phyloP scores from a whole-genome alignment of 2,113 vertebrate genomes.

The Gadus macrocephalus region DNA sequence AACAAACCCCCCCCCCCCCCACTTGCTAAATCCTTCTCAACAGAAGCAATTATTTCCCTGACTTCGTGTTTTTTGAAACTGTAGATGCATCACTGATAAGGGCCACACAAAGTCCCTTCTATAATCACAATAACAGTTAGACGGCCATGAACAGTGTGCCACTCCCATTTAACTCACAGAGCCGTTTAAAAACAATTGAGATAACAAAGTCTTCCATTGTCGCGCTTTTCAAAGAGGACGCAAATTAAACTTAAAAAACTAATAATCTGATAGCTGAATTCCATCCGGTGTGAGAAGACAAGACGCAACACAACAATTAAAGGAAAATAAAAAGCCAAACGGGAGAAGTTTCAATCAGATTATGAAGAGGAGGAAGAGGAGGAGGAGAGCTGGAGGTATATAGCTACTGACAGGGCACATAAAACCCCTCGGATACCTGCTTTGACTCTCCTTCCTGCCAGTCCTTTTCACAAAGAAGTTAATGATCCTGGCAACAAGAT shows the following conservation, averaged over 20 bases:
- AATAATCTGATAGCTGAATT: neutral
- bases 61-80: too few species aligned
- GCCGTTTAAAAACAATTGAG: conserved; percentile 11
- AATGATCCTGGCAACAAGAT: conserved; percentile 93
- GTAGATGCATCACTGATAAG: too few species aligned
- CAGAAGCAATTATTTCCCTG: too few species aligned
- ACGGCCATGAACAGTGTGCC: conserved; percentile 7
- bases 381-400: too few species aligned
- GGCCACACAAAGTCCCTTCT: conserved; percentile 8
- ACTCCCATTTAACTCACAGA: conserved; percentile 23
- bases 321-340: conserved; percentile 23
- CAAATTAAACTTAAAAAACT: neutral
- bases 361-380: conserved; percentile 68
- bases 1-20: too few species aligned
- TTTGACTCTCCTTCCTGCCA: conserved; percentile 82
- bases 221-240: neutral
- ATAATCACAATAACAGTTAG: conserved; percentile 41
- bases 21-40: too few species aligned
- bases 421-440: conserved; percentile 80
- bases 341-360: conserved; percentile 74
- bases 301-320: conserved; percentile 20
- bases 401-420: conserved; percentile 74
- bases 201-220: conserved; percentile 16
- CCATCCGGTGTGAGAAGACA: neutral
- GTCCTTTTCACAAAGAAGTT: conserved; percentile 86